Evolutionary conservation across 2,888 invertebrate species (phyloP).

Genomic region (Agrotis ipsilon): DNA sequence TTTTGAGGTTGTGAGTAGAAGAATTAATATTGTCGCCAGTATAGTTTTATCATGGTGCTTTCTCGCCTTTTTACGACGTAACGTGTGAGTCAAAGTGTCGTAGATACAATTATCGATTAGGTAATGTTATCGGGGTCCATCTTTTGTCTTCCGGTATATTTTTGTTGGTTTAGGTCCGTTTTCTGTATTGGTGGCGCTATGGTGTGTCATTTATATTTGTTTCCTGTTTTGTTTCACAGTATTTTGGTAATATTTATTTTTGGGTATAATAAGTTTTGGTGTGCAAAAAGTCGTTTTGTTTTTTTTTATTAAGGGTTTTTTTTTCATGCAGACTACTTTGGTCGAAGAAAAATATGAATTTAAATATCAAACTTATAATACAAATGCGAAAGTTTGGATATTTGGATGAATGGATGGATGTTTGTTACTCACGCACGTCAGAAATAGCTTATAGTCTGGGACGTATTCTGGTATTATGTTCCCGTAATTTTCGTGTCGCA

Average conservation of each 20-base stretch:
- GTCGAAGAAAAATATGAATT: neutral
- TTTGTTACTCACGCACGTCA: too few species aligned
- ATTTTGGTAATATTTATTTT: constrained; percentile 38
- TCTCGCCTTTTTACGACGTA: constrained; percentile 90
- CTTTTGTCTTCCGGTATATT: constrained; percentile 90
- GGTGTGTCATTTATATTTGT: constrained; percentile 69
- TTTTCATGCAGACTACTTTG: too few species aligned
- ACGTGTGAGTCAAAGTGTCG: constrained; percentile 89
- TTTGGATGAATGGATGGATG: too few species aligned
- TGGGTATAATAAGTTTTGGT: neutral
- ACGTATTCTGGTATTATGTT: too few species aligned
- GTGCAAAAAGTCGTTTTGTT: neutral
- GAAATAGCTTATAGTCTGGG: too few species aligned
- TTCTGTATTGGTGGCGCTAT: constrained; percentile 81
- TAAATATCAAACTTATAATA: too few species aligned
- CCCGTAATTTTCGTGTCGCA: too few species aligned
- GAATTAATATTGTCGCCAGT: constrained; percentile 68
- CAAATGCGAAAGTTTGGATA: too few species aligned
- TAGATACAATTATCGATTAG: constrained; percentile 91
- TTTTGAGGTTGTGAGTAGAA: constrained; percentile 3
- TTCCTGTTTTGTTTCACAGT: constrained; percentile 76
- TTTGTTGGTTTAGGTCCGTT: constrained; percentile 87
- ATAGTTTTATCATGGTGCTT: constrained; percentile 89
- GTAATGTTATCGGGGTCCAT: constrained; percentile 88
- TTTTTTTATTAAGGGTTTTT: neutral